A percentile compares a stretch with the other conserved stretches of the same genome.
These are phyloP conservation scores for Panzeria rudis DNA, from an alignment of 2,888 invertebrate genomes.

Conservation along the genomic window DNA sequence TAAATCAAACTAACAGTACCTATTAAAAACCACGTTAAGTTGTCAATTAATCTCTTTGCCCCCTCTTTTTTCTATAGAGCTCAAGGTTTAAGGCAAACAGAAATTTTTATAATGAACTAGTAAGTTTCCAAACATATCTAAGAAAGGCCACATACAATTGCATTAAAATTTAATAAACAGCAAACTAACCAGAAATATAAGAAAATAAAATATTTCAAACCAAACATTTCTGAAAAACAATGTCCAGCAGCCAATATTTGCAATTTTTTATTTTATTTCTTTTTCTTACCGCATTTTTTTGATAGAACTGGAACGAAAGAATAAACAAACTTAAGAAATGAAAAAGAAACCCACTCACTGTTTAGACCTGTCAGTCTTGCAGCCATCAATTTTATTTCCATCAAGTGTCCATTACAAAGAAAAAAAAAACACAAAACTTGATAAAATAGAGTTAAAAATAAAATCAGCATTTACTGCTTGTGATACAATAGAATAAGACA, in stretches of 20 bases:
- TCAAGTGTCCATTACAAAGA: conserved; percentile 64
- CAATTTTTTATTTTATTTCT: background rate
- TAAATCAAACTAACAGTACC: too few relatives aligned
- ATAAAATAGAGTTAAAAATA: too few relatives aligned
- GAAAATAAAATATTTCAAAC: conserved; percentile 3
- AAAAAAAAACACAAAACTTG: conserved; percentile 10
- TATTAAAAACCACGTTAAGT: too few relatives aligned
- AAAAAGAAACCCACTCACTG: conserved; percentile 16
- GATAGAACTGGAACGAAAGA: background rate
- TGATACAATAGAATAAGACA: background rate
- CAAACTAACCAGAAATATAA: conserved; percentile 11
- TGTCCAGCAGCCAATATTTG: conserved; percentile 54
- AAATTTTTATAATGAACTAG: too few relatives aligned
- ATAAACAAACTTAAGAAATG: background rate
- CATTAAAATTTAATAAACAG: too few relatives aligned
- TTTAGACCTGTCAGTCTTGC: conserved; percentile 55
- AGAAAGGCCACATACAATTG: too few relatives aligned
- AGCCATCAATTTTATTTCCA: conserved; percentile 66
- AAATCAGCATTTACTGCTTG: too few relatives aligned
- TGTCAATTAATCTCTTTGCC: too few relatives aligned
- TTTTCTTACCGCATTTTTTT: background rate
- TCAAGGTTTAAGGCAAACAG: too few relatives aligned
- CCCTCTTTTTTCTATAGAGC: too few relatives aligned
- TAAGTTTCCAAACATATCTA: too few relatives aligned
- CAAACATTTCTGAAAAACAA: conserved; percentile 26